A percentile compares a stretch with the other conserved stretches of the same genome.
phyloP scores from a whole-genome alignment of 2,888 invertebrate genomes.

The Eilema sororculum region DNA sequence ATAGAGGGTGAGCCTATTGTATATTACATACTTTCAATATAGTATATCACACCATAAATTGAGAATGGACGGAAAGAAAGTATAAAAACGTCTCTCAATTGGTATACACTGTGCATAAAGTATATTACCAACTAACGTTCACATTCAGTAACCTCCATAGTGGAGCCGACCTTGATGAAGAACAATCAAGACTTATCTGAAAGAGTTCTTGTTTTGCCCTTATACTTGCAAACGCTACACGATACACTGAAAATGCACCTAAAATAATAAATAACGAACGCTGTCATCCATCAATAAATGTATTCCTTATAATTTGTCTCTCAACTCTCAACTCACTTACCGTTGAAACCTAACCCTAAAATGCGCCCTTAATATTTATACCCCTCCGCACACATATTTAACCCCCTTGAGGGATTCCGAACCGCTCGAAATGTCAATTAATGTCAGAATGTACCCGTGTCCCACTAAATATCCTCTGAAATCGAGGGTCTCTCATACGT shows the following conservation, averaged over 20 bases:
- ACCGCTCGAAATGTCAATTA: conserved; percentile 61
- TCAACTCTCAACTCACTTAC: conserved; percentile 13
- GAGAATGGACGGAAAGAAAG: neutral
- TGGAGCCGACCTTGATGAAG: too few species aligned
- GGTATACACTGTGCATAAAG: neutral
- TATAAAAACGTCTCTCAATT: neutral
- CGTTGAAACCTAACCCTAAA: conserved; percentile 27
- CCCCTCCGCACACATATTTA: conserved; percentile 38
- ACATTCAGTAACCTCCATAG: neutral
- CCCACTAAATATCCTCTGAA: conserved; percentile 47
- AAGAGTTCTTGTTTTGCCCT: too few species aligned
- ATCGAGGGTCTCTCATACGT: conserved; percentile 39
- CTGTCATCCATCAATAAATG: conserved; percentile 15
- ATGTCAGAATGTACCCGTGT: conserved; percentile 45
- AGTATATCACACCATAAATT: too few species aligned
- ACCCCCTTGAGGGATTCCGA: conserved; percentile 43
- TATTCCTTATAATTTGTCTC: conserved; percentile 4
- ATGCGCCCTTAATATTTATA: conserved; percentile 44
- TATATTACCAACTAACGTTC: too few species aligned
- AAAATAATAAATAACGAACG: neutral
- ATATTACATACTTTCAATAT: too few species aligned
- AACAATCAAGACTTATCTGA: too few species aligned
- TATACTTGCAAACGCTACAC: too few species aligned
- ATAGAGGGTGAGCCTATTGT: too few species aligned
- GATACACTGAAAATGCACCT: neutral